Conservation (phyloP, 2,888 invertebrate genomes). For the Acronicta psi region DNA sequence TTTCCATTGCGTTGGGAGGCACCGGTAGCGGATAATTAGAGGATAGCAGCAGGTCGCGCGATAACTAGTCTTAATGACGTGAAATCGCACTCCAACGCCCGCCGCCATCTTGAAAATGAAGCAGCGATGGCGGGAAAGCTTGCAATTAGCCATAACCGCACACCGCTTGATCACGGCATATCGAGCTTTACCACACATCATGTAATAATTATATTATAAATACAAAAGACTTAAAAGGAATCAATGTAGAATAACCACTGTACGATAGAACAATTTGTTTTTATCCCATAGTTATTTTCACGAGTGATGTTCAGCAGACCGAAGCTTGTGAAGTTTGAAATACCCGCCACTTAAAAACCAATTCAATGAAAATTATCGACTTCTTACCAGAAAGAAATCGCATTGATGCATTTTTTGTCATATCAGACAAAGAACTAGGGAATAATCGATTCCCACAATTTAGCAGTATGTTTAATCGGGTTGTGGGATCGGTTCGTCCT, state of each 20-base stretch:
- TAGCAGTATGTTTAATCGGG: conserved; percentile 62
- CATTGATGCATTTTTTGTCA: conserved; percentile 44
- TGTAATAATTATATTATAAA: conserved; percentile 7
- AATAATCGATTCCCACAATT: conserved; percentile 80
- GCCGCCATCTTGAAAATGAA: conserved; percentile 78
- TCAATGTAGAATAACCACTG: not conserved
- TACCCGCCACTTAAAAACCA: conserved; percentile 20
- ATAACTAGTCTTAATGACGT: conserved; percentile 86
- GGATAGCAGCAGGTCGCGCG: conserved; percentile 80
- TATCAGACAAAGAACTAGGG: conserved; percentile 31
- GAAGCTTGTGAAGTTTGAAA: conserved; percentile 19
- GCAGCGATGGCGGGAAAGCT: conserved; percentile 76
- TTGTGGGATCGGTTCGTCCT: conserved; percentile 56
- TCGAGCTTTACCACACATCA: conserved; percentile 40
- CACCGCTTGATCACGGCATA: conserved; percentile 45
- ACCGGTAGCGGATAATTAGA: conserved; percentile 82
- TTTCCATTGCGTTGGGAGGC: conserved; percentile 72
- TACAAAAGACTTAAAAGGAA: conserved; percentile 2
- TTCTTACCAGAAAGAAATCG: conserved; percentile 17
- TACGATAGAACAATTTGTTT: conserved; percentile 1
- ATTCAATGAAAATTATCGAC: conserved; percentile 25
- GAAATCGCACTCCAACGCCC: conserved; percentile 70
- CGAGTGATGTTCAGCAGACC: conserved; percentile 1
- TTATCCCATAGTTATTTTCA: conserved; percentile 8
- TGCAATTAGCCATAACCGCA: conserved; percentile 71